Conservation (phyloP, 2,797 vertebrate species). For the Pyrocephalus nanus region DNA sequence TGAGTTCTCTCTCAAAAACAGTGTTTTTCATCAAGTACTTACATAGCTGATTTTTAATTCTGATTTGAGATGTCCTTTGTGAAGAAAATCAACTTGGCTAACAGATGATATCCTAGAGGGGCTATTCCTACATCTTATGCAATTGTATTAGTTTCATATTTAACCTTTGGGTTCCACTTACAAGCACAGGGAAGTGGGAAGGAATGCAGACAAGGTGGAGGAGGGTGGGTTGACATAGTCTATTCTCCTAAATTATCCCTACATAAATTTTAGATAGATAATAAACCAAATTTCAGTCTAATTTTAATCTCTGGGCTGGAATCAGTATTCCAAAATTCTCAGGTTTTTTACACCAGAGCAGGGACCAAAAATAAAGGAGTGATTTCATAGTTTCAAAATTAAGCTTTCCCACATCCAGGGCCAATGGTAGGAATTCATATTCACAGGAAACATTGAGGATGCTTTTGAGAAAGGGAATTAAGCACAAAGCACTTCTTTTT, state of each 20-base stretch:
- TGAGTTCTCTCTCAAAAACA: background rate
- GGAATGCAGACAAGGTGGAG: background rate
- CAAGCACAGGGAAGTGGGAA: background rate
- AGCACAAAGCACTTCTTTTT: background rate
- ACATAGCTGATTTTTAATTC: background rate
- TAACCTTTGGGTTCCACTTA: background rate
- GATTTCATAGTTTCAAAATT: background rate
- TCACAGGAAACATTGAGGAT: background rate
- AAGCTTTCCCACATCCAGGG: background rate
- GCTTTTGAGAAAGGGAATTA: background rate
- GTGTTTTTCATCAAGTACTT: background rate
- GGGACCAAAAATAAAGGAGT: background rate
- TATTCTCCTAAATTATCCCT: background rate
- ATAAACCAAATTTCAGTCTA: background rate
- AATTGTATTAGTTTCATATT: background rate
- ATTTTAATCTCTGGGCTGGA: background rate
- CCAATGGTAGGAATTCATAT: background rate
- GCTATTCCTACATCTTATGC: background rate
- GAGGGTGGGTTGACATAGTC: background rate
- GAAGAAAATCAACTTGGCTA: background rate
- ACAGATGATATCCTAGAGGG: background rate
- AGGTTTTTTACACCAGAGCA: background rate
- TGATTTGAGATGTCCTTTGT: background rate
- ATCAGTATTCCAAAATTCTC: background rate
- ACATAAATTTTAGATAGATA: background rate